These are phyloP conservation scores for Amiota mariae DNA, from an alignment of 2,888 invertebrate genomes.

Conservation along the genomic window DNA sequence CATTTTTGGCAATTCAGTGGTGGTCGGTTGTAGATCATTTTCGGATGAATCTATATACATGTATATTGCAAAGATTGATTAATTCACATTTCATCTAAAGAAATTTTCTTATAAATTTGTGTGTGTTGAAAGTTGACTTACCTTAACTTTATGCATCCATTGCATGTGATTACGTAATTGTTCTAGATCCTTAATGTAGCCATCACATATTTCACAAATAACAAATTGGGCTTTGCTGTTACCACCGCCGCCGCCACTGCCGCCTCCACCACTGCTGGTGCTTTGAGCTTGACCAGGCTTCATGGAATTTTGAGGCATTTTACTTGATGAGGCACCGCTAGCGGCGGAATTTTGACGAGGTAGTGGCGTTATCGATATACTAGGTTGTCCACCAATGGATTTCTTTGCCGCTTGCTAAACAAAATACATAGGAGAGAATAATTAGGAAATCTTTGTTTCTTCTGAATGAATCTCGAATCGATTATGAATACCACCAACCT, in stretches of 20 bases:
- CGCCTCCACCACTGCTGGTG: neutral
- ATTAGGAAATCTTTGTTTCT: conserved; percentile 12
- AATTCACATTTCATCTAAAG: neutral
- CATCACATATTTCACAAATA: conserved; percentile 97
- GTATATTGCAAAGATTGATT: neutral
- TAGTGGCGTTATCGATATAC: conserved; percentile 91
- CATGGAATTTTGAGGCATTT: conserved; percentile 69
- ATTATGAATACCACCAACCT: conserved; percentile 57
- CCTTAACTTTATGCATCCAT: conserved; percentile 96
- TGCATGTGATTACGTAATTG: conserved; percentile 97
- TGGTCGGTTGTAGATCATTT: conserved; percentile 95
- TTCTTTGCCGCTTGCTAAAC: conserved; percentile 63
- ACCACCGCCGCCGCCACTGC: conserved; percentile 43
- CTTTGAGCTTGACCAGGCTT: conserved; percentile 74
- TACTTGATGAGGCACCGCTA: conserved; percentile 72
- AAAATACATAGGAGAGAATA: conserved; percentile 32
- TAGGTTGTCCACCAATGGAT: conserved; percentile 79
- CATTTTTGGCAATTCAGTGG: conserved; percentile 97
- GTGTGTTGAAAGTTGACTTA: conserved; percentile 41
- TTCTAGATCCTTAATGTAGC: conserved; percentile 95
- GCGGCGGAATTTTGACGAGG: conserved; percentile 82
- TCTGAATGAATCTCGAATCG: neutral
- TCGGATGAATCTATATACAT: conserved; percentile 83
- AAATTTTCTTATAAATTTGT: neutral
- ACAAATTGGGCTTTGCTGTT: conserved; percentile 88